Percentiles rank a stretch among this genome's conserved stretches.
Conservation (phyloP, 2,888 invertebrate species). For the Trissolcus brochymenae region DNA sequence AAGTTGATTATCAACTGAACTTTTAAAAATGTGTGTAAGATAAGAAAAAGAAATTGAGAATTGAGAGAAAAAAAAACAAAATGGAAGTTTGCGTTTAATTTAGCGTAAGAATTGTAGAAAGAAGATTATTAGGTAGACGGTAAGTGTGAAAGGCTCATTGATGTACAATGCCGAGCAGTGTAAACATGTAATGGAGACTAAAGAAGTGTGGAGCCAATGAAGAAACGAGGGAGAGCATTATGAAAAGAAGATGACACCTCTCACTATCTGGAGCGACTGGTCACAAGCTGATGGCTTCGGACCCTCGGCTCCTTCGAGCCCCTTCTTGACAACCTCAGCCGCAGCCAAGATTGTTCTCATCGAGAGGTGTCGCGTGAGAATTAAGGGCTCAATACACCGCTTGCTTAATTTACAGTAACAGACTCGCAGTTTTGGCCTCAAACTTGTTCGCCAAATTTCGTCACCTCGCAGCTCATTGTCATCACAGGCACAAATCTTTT, state of each 20-base stretch:
- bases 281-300: conserved; percentile 54
- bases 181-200: conserved; percentile 57
- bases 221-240: conserved; percentile 39
- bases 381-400: conserved; percentile 58
- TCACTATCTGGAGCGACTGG: conserved; percentile 54
- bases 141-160: conserved; percentile 50
- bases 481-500: not conserved
- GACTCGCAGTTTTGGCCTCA: conserved; percentile 35
- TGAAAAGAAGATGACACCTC: conserved; percentile 54
- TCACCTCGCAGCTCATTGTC: conserved; percentile 13
- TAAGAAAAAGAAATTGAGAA: not conserved
- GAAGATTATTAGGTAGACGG: conserved; percentile 40
- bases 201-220: conserved; percentile 45
- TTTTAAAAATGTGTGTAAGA: not conserved
- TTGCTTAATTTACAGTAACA: conserved; percentile 52
- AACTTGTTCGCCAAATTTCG: conserved; percentile 44
- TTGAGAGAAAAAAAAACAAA: not conserved
- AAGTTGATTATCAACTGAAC: too few species aligned
- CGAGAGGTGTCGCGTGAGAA: conserved; percentile 67
- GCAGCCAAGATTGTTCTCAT: conserved; percentile 59
- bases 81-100: conserved; percentile 10
- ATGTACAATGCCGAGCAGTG: conserved; percentile 41
- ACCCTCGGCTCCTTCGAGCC: conserved; percentile 49
- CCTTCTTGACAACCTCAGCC: conserved; percentile 55
- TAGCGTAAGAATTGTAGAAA: conserved; percentile 19